Base-by-base conservation (phyloP, 2,113 vertebrate species). In the Vulpes lagopus region DNA sequence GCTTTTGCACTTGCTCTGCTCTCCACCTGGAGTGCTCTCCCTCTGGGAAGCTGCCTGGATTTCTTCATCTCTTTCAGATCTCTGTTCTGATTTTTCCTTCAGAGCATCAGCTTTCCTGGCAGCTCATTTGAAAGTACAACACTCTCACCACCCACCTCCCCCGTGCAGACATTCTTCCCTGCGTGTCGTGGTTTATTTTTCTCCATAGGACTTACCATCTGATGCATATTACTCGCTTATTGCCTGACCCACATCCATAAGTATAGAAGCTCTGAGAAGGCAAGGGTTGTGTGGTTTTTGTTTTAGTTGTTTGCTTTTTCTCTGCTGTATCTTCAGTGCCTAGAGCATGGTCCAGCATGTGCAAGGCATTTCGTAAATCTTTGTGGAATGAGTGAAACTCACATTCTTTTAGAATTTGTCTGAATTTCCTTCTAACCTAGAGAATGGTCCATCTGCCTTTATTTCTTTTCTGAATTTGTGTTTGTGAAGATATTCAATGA, bases 291-390 rank as follows among this genome's bases (percentile, higher is more conserved):
- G 12, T 32, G 20, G 4, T 14, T 57, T 64, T 35, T 73, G 43
- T 59, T 79, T 83, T 59, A 12, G 84, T 87, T 93, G n/a, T 51
- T 79, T 65, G 27, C 57, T 87, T 82, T 86, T 89, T 80, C 49
- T 74, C 12, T 53, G 62, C 60, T 84, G 0, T 27, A 49, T 71
- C 81, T 84, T 89, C 17, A n/a, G 11, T 92, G 62, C 27, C 76
- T 81, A n/a, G 60, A 67, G 84, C 11, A 85, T 57, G 35, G 35
- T 20, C n/a, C 43, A 57, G 9, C 17, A 38, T 4, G 1, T 60
- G 22, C 7, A 83, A 62, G 30, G 20, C 51, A 38, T 91, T 88
- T 85, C 53, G 62, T 62, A 78, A 89, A 76, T 25, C 8, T 25
- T 49, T 71, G 76, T 57, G 10, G 49, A 30, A 38, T 51, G 22